These are phyloP conservation scores for Sinohyriopsis cumingii DNA, from an alignment of 2,888 invertebrate species.

Conservation along the genomic window DNA sequence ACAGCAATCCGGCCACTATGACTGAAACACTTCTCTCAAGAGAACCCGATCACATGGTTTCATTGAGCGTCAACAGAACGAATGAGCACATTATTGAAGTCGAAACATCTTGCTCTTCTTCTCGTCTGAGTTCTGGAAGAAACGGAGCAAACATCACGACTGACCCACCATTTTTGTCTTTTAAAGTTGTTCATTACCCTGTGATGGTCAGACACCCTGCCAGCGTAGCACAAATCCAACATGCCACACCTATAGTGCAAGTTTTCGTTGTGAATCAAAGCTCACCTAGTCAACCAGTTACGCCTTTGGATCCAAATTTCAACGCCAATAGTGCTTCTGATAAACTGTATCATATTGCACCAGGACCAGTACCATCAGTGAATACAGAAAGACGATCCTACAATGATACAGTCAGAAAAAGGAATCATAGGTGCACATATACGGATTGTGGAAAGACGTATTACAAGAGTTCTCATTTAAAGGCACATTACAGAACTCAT, in stretches of 20 bases:
- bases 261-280: slow-evolving; percentile 59
- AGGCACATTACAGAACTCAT: slow-evolving; percentile 93
- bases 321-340: background rate
- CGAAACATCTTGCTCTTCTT: too few species aligned
- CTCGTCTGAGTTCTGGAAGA: too few species aligned
- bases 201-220: too few species aligned
- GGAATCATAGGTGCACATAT: slow-evolving; percentile 64
- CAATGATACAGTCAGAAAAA: slow-evolving; percentile 24
- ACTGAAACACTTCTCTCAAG: too few species aligned
- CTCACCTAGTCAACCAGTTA: slow-evolving; percentile 1
- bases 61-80: too few species aligned
- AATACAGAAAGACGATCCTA: background rate
- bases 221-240: too few species aligned
- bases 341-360: slow-evolving; percentile 59
- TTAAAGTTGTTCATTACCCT: too few species aligned
- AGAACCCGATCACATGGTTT: too few species aligned
- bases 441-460: slow-evolving; percentile 89
- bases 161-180: too few species aligned
- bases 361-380: slow-evolving; percentile 42
- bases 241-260: slow-evolving; percentile 52
- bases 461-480: slow-evolving; percentile 96
- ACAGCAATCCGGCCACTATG: too few species aligned
- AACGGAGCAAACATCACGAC: too few species aligned
- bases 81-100: too few species aligned
- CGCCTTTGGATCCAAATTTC: background rate